Evolutionary conservation across 2,797 vertebrate genomes (phyloP), one percentile per base, ranked within the genome.

Genomic region (Masticophis lateralis): DNA sequence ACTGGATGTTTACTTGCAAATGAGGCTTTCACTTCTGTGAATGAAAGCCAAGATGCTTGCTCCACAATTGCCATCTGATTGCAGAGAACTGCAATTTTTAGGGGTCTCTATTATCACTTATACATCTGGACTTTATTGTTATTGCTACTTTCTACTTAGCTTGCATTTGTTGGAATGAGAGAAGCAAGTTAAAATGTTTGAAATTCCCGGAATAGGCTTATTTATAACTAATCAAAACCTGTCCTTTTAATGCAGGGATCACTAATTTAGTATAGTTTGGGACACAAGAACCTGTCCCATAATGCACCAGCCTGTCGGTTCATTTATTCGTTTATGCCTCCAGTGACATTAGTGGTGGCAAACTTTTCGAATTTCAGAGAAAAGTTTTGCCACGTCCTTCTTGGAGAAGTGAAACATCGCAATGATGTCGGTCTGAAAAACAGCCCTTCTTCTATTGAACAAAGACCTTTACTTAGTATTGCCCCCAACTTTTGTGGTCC

Each of bases 1-100:
- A 88, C 32, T 32, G 91, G 66, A 28, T 43, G 43, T 88, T 92
- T 91, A 88, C 69, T 90, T 91, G 91, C 47, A 94, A 86, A 94
- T 92, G 86, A 90, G 57, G 56, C 83, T 27, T 59, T 22, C 5
- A 92, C 27, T 83, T 88, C 56, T 83, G 88, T 20, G 37, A 91
- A 53, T 43, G 53, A 88, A 89, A 74, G 47, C 63, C 86, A n/a
- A 83, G 25, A 47, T 18, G 14, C 18, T 28, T 32, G 83, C 60
- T 79, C 51, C 20, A 43, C 66, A 63, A 63, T 16, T 56, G 14
- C 88, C 88, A 69, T 60, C 61, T 59, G 87, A 92, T 8, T 90
- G 63, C 55, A 56, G 47, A 60, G 83, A 87, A 22, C 63, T 43
- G 47, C 88, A 51, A 66, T 74, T 74, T 88, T 28, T 53, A 11